Conservation (phyloP, 2,888 invertebrate genomes). For the Nomada goodeniana region DNA sequence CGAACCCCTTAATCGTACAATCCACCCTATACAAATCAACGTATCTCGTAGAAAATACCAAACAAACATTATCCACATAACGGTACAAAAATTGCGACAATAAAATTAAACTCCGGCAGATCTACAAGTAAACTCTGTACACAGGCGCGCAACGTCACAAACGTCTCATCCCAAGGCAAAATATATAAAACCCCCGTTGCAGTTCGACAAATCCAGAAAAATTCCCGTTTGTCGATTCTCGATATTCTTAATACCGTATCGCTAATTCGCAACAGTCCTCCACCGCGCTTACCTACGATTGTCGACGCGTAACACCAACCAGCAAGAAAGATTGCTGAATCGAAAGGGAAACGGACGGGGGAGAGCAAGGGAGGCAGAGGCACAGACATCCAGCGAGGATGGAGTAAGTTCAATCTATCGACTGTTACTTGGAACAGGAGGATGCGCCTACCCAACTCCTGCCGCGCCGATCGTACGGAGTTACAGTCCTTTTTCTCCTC, state of each 20-base stretch:
- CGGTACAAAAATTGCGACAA: too few species aligned
- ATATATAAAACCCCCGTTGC: conserved; percentile 12
- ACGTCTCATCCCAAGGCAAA: too few species aligned
- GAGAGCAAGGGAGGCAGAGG: conserved; percentile 11
- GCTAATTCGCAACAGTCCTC: conserved; percentile 49
- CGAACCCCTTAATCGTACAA: too few species aligned
- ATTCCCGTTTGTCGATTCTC: conserved; percentile 26
- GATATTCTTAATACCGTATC: conserved; percentile 52
- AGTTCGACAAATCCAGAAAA: neutral
- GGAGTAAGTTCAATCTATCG: conserved; percentile 53
- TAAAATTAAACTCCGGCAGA: too few species aligned
- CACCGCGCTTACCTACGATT: conserved; percentile 5
- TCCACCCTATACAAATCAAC: too few species aligned
- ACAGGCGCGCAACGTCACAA: too few species aligned
- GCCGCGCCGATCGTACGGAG: conserved; percentile 54
- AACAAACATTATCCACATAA: too few species aligned
- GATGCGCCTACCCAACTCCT: conserved; percentile 47
- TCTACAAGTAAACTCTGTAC: too few species aligned
- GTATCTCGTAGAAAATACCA: too few species aligned
- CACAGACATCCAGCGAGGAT: conserved; percentile 11
- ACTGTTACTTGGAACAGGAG: conserved; percentile 54
- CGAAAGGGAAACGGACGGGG: conserved; percentile 2
- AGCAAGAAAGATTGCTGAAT: conserved; percentile 15
- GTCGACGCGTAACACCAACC: neutral
- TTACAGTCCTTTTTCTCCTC: conserved; percentile 27